Evolutionary conservation across 2,888 invertebrate species (phyloP).

Genomic region (Maniola hyperantus): DNA sequence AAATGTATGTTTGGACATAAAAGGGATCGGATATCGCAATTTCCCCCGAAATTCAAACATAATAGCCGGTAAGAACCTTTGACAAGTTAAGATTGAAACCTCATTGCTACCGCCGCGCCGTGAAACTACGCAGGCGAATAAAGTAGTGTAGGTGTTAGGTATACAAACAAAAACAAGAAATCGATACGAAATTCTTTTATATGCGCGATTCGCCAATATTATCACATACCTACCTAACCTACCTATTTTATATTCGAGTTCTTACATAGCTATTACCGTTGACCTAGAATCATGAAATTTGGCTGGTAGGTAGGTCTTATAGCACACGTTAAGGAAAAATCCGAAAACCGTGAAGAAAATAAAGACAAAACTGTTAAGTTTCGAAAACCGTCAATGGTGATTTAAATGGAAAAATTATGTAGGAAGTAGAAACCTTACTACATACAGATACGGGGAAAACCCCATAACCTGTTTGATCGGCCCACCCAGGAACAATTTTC

Average conservation of each 20-base stretch:
- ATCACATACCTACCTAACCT: conserved; percentile 1
- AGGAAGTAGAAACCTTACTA: too few species aligned
- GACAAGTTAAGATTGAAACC: conserved; percentile 21
- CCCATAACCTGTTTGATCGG: too few species aligned
- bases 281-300: too few species aligned
- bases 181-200: conserved; percentile 20
- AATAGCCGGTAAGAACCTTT: conserved; percentile 23
- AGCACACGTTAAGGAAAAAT: too few species aligned
- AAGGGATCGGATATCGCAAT: neutral
- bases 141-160: conserved; percentile 14
- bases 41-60: conserved; percentile 16
- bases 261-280: neutral
- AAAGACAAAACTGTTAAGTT: too few species aligned
- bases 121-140: conserved; percentile 18
- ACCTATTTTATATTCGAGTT: neutral
- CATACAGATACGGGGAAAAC: too few species aligned
- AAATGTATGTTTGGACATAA: conserved; percentile 8
- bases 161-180: conserved; percentile 20
- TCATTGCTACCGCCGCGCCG: neutral
- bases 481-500: too few species aligned
- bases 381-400: too few species aligned
- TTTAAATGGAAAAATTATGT: too few species aligned
- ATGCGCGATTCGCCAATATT: conserved; percentile 2
- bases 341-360: too few species aligned
- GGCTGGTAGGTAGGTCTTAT: too few species aligned